A percentile compares a stretch with the other conserved stretches of the same genome.
phyloP scores from a whole-genome alignment of 2,797 vertebrate genomes.

The Pteropus rufus region DNA sequence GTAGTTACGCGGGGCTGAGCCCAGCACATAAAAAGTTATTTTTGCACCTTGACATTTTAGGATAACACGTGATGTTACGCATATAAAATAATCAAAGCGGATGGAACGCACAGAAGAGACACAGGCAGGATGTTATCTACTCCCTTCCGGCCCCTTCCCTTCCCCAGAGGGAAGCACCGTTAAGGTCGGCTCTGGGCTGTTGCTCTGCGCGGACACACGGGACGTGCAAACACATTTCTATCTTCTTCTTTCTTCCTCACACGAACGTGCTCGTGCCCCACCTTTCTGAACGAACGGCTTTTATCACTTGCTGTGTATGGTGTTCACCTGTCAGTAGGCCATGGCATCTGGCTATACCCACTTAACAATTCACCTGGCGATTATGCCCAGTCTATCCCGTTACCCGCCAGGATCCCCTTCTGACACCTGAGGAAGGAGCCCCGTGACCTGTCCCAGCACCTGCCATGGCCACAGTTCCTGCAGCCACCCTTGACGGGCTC shows the following conservation, averaged over 20 bases:
- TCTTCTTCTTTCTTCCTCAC: neutral
- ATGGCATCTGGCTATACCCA: neutral
- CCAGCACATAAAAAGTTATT: neutral
- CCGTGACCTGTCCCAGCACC: no score
- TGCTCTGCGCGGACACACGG: neutral
- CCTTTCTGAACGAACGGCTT: neutral
- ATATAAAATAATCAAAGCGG: neutral
- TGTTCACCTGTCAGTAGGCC: neutral
- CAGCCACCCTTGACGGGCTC: fast-evolving
- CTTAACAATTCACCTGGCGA: fast-evolving
- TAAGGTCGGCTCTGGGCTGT: no score
- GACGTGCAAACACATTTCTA: neutral
- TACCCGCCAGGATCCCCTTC: neutral
- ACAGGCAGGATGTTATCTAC: neutral
- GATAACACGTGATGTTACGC: neutral
- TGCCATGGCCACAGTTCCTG: neutral
- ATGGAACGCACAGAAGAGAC: neutral
- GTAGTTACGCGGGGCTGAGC: neutral
- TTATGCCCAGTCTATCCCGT: neutral
- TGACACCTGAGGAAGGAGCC: neutral
- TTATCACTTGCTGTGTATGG: fast-evolving
- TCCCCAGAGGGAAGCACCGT: neutral
- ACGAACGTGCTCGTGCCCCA: fast-evolving
- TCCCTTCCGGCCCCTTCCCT: neutral
- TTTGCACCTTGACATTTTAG: neutral